Conservation (phyloP, 2,888 invertebrate genomes). For the Zonitis immaculata region DNA sequence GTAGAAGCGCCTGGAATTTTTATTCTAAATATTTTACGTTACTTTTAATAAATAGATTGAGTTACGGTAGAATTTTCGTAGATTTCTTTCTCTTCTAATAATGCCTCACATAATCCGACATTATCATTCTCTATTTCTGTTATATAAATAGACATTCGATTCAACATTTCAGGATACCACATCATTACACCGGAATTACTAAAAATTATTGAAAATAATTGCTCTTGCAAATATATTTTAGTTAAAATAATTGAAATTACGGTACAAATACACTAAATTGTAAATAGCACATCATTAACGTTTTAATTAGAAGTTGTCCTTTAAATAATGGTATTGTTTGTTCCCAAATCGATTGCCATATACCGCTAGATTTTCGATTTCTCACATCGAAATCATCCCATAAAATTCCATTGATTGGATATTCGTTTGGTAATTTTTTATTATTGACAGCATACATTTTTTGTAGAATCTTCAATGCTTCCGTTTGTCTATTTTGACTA, state of each 20-base stretch:
- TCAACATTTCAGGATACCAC: slow-evolving; percentile 59
- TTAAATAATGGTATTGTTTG: slow-evolving; percentile 45
- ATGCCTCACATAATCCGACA: slow-evolving; percentile 38
- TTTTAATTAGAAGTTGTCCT: slow-evolving; percentile 38
- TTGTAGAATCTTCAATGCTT: slow-evolving; percentile 39
- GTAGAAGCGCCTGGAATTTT: slow-evolving; percentile 7
- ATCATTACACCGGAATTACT: slow-evolving; percentile 57
- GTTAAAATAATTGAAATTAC: too few relatives aligned
- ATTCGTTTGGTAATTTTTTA: slow-evolving; percentile 36
- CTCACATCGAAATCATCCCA: slow-evolving; percentile 33
- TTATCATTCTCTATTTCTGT: slow-evolving; percentile 27
- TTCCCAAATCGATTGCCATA: slow-evolving; percentile 41
- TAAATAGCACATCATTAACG: slow-evolving; percentile 43
- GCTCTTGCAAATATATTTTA: too few relatives aligned
- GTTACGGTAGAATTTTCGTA: slow-evolving; percentile 2
- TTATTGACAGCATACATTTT: slow-evolving; percentile 42
- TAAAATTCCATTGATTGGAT: slow-evolving; percentile 38
- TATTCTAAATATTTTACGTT: too few relatives aligned
- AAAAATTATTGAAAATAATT: slow-evolving; percentile 3
- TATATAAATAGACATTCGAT: slow-evolving; percentile 46
- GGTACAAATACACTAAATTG: slow-evolving; percentile 47
- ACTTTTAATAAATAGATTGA: too few relatives aligned
- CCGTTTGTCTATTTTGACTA: slow-evolving; percentile 37
- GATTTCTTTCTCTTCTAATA: slow-evolving; percentile 22
- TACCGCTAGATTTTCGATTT: slow-evolving; percentile 23